Conservation (phyloP, 2,113 vertebrate genomes). For the Perca flavescens region DNA sequence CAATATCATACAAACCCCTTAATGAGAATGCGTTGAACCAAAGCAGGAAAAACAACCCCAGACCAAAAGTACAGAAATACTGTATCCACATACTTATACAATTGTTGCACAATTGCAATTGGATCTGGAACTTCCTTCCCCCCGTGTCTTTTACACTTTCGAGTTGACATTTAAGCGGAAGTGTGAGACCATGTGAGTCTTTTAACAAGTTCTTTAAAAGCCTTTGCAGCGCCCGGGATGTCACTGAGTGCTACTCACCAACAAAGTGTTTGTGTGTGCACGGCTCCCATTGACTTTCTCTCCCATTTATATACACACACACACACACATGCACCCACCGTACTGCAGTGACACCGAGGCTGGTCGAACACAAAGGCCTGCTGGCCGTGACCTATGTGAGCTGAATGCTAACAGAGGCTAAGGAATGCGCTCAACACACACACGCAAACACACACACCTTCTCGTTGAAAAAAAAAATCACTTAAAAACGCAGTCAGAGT, state of each 20-base stretch:
- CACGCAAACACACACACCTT: slow-evolving; percentile 3
- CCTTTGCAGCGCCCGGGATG: slow-evolving; percentile 41
- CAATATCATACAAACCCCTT: too few species aligned
- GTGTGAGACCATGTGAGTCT: slow-evolving; percentile 40
- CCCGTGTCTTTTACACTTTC: not conserved
- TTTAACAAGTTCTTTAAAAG: slow-evolving; percentile 43
- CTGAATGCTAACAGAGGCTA: slow-evolving; percentile 78
- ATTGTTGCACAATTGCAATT: not conserved
- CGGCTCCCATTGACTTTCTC: slow-evolving; percentile 58
- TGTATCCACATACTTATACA: not conserved
- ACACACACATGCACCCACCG: slow-evolving; percentile 19
- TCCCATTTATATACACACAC: slow-evolving; percentile 20
- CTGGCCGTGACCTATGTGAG: slow-evolving; percentile 77
- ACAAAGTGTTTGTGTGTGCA: slow-evolving; percentile 30
- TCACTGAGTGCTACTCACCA: slow-evolving; percentile 42
- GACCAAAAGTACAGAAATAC: too few species aligned
- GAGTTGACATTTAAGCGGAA: slow-evolving; percentile 47
- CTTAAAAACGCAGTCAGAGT: slow-evolving; percentile 67
- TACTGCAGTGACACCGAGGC: slow-evolving; percentile 54
- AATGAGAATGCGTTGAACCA: too few species aligned
- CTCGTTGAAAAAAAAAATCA: slow-evolving; percentile 12
- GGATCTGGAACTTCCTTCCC: not conserved
- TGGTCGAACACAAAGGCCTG: slow-evolving; percentile 73
- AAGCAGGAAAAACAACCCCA: not conserved
- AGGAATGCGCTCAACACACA: slow-evolving; percentile 64